A percentile compares a stretch with the other conserved stretches of the same genome.
Evolutionary conservation across 2,113 vertebrate genomes (phyloP).

Genomic region (Plotosus lineatus): DNA sequence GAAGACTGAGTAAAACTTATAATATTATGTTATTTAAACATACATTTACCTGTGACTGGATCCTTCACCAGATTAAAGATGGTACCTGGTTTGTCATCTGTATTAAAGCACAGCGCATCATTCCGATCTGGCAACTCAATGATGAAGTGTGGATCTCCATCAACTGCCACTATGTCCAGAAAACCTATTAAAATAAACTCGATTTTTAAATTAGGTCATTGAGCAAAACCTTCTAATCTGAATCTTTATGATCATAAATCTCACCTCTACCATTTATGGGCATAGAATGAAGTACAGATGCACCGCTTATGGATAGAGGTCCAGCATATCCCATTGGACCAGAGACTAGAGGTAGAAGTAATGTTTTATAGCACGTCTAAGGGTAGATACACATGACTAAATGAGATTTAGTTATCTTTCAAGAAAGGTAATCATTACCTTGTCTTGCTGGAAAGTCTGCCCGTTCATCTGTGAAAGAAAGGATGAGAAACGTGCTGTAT

Average conservation of each 20-base stretch:
- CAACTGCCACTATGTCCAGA: slow-evolving; percentile 59
- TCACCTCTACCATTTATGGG: background rate
- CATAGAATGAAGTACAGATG: background rate
- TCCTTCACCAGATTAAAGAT: slow-evolving; percentile 85
- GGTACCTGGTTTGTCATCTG: slow-evolving; percentile 81
- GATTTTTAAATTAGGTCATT: background rate
- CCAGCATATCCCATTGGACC: background rate
- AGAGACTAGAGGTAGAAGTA: background rate
- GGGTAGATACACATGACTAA: background rate
- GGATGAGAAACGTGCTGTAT: background rate
- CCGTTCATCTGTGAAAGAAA: slow-evolving; percentile 17
- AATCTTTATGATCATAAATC: background rate
- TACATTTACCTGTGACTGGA: slow-evolving; percentile 75
- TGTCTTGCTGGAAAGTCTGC: background rate
- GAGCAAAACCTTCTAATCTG: background rate
- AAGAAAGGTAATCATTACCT: slow-evolving; percentile 1
- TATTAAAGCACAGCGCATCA: slow-evolving; percentile 90
- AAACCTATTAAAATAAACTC: background rate
- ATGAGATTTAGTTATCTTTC: background rate
- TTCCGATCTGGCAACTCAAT: slow-evolving; percentile 79
- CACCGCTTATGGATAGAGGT: background rate
- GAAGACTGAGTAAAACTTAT: background rate
- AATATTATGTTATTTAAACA: background rate
- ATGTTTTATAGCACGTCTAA: background rate
- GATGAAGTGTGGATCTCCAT: slow-evolving; percentile 94